Conservation (phyloP, 2,113 vertebrate genomes). For the Neotoma lepida region DNA sequence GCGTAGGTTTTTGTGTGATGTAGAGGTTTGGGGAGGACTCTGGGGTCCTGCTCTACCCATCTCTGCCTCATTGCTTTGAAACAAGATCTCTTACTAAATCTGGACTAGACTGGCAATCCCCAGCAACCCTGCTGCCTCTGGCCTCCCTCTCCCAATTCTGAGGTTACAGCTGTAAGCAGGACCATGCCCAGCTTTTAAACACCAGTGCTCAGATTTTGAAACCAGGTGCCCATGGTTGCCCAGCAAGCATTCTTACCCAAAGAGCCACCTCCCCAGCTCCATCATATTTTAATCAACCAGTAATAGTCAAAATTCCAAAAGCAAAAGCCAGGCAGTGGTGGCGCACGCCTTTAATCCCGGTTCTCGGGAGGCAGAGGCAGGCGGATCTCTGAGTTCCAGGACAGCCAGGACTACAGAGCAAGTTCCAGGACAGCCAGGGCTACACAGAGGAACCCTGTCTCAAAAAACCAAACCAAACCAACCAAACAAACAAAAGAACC, state of each 20-base stretch:
- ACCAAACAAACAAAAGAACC: background rate
- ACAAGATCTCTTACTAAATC: background rate
- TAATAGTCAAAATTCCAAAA: constrained; percentile 67
- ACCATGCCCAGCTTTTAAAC: background rate
- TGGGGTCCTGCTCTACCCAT: background rate
- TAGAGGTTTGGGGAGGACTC: background rate
- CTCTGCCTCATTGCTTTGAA: background rate
- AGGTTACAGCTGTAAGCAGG: background rate
- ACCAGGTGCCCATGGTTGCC: background rate
- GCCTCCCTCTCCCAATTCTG: background rate
- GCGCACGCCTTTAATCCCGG: background rate
- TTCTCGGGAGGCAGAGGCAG: background rate
- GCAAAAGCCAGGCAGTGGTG: background rate
- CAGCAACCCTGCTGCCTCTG: background rate
- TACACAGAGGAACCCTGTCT: background rate
- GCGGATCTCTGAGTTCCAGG: background rate
- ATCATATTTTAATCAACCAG: constrained; percentile 67
- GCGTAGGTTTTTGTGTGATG: background rate
- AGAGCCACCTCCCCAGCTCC: background rate
- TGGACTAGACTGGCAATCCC: background rate
- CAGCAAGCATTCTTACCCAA: background rate
- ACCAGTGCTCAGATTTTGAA: background rate
- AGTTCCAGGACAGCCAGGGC: background rate
- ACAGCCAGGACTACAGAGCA: background rate
- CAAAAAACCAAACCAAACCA: background rate